phyloP scores from a whole-genome alignment of 2,888 invertebrate species.

The Crematogaster levior region DNA sequence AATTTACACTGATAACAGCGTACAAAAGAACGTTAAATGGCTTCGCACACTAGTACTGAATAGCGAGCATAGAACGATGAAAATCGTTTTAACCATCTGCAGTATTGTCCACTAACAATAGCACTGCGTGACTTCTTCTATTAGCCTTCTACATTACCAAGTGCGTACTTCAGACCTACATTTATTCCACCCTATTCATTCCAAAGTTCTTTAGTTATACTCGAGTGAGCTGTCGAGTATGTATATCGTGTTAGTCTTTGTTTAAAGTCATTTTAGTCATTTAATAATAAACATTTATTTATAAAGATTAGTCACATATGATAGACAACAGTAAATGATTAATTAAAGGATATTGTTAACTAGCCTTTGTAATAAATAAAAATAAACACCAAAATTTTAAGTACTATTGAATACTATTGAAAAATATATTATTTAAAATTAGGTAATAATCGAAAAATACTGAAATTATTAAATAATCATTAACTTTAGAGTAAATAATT shows the following conservation, averaged over 20 bases:
- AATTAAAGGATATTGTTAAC: not conserved
- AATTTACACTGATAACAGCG: not conserved
- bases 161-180: conserved; percentile 60
- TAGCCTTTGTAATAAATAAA: not conserved
- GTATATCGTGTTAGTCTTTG: not conserved
- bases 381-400: not conserved
- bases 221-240: conserved; percentile 30
- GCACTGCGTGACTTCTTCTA: conserved; percentile 79
- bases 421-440: conserved; percentile 4
- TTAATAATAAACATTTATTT: conserved; percentile 23
- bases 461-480: conserved; percentile 14
- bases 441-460: not conserved
- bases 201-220: conserved; percentile 51
- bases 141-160: conserved; percentile 80
- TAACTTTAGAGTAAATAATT: not conserved
- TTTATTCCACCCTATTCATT: conserved; percentile 35
- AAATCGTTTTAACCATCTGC: conserved; percentile 68
- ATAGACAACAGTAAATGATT: not conserved
- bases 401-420: not conserved
- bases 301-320: not conserved
- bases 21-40: conserved; percentile 27
- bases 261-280: not conserved
- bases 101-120: conserved; percentile 70
- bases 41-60: conserved; percentile 3
- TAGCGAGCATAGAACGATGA: conserved; percentile 30